These are phyloP conservation scores for Thyatira batis DNA, from an alignment of 2,888 invertebrate species.

Conservation along the genomic window DNA sequence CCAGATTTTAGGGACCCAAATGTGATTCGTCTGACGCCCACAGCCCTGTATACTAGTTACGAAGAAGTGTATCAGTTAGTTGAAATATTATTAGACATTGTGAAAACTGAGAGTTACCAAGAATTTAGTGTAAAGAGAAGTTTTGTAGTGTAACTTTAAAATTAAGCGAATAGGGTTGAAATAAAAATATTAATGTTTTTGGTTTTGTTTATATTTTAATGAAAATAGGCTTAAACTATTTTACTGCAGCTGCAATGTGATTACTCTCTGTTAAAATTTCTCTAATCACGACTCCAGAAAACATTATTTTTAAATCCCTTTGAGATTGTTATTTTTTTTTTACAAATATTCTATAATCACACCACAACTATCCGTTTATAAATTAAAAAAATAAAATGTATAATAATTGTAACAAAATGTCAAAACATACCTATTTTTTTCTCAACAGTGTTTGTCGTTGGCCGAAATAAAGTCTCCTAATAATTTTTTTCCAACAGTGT, in stretches of 20 bases:
- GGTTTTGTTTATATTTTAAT: constrained; percentile 68
- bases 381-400: constrained; percentile 67
- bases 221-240: constrained; percentile 79
- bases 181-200: constrained; percentile 39
- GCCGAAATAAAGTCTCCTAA: constrained; percentile 35
- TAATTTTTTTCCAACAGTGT: constrained; percentile 29
- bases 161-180: constrained; percentile 12
- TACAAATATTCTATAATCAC: constrained; percentile 51
- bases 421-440: constrained; percentile 50
- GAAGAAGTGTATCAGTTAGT: constrained; percentile 60
- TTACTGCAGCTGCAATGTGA: constrained; percentile 67
- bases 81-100: constrained; percentile 54
- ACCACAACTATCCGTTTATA: constrained; percentile 63
- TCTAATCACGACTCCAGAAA: constrained; percentile 24
- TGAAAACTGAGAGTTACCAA: constrained; percentile 49
- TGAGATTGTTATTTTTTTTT: constrained; percentile 30
- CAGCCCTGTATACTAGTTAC: constrained; percentile 64
- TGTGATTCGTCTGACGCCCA: constrained; percentile 60
- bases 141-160: constrained; percentile 45
- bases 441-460: constrained; percentile 46
- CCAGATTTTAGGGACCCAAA: constrained; percentile 65
- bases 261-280: constrained; percentile 47
- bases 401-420: constrained; percentile 62
- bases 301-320: constrained; percentile 24
- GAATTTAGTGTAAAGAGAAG: constrained; percentile 39